A percentile compares a stretch with the other conserved stretches of the same genome.
Conservation (phyloP, 2,797 vertebrate species). For the Gymnoscopelus braueri region DNA sequence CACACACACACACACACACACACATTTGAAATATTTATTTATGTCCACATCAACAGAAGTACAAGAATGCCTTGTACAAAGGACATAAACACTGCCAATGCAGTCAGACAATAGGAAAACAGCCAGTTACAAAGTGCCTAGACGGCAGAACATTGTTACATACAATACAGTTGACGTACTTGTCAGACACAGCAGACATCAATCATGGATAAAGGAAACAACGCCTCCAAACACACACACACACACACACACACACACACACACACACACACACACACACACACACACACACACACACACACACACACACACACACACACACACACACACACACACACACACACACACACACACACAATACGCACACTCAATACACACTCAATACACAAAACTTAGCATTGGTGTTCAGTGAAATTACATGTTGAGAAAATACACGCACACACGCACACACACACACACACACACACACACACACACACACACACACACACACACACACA, state of each 20-base stretch:
- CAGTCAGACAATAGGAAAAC: too few species aligned
- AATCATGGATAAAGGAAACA: neutral
- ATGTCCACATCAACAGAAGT: too few species aligned
- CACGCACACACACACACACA: neutral
- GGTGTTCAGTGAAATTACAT: too few species aligned
- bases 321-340: neutral
- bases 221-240: neutral
- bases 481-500: neutral
- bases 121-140: too few species aligned
- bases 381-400: neutral
- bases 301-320: neutral
- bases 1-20: slow-evolving; percentile 1
- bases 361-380: neutral
- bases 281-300: neutral
- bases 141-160: too few species aligned
- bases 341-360: too few species aligned
- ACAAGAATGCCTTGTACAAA: too few species aligned
- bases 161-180: too few species aligned
- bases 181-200: too few species aligned
- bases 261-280: neutral
- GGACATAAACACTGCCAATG: too few species aligned
- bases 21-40: too few species aligned
- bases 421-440: neutral
- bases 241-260: neutral
- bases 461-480: neutral